These are phyloP conservation scores for Columbina picui DNA, from an alignment of 2,113 vertebrate species.

Conservation along the genomic window DNA sequence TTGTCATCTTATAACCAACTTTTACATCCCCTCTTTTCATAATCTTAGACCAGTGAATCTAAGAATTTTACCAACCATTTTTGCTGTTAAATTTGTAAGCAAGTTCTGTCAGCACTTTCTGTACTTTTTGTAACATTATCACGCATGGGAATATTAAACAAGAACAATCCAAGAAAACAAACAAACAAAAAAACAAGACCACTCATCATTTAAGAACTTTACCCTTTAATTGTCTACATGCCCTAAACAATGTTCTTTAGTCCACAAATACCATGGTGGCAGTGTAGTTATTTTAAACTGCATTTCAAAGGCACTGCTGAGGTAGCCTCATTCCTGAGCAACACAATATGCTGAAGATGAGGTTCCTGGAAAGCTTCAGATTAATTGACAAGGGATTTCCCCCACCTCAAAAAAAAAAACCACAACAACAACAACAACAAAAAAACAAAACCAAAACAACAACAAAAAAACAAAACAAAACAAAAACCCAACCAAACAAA, in stretches of 20 bases:
- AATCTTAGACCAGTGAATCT: neutral
- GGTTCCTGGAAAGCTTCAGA: neutral
- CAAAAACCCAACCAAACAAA: no score
- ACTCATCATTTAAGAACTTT: neutral
- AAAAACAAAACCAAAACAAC: no score
- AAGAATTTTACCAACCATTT: neutral
- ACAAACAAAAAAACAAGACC: neutral
- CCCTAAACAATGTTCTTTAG: neutral
- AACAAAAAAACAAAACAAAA: neutral
- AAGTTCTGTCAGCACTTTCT: neutral
- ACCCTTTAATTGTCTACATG: neutral
- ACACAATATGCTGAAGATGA: neutral
- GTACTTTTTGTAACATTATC: neutral
- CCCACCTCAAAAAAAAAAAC: neutral
- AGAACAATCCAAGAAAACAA: neutral
- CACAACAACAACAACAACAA: no score
- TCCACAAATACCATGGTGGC: neutral
- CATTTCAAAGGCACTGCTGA: neutral
- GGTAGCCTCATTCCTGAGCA: neutral
- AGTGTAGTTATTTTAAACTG: neutral
- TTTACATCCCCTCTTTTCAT: neutral
- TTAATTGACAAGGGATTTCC: neutral
- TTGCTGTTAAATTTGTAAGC: neutral
- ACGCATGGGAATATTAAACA: neutral
- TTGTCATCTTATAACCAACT: neutral